phyloP scores from a whole-genome alignment of 2,888 invertebrate genomes.

The Strigamia maritima region DNA sequence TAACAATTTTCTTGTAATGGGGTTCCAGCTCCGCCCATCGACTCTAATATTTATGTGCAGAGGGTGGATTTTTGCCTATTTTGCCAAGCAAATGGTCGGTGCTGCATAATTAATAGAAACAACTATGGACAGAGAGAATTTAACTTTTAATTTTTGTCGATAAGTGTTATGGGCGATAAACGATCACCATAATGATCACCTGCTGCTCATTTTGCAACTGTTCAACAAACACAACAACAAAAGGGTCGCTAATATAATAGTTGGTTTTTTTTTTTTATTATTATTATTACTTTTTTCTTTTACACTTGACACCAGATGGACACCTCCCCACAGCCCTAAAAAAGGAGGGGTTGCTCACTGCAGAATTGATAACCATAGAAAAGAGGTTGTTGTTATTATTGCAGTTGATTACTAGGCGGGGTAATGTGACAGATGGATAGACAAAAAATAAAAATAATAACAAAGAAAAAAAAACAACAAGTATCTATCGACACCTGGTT shows the following conservation, averaged over 20 bases:
- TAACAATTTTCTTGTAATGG: constrained; percentile 21
- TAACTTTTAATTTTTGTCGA: constrained; percentile 34
- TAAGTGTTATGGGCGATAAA: constrained; percentile 32
- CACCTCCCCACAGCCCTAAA: background rate
- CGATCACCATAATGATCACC: constrained; percentile 31
- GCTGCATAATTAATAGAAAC: background rate
- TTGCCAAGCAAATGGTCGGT: constrained; percentile 17
- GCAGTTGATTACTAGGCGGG: constrained; percentile 25
- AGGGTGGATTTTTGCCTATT: constrained; percentile 28
- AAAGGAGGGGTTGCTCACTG: background rate
- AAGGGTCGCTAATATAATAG: constrained; percentile 1
- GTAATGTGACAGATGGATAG: constrained; percentile 6
- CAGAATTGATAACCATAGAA: constrained; percentile 16
- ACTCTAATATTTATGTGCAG: constrained; percentile 8
- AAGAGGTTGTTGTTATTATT: background rate
- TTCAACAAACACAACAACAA: background rate
- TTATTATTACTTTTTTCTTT: background rate
- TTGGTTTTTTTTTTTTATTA: background rate
- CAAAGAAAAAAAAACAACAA: background rate
- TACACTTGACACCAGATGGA: constrained; percentile 28
- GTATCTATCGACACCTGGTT: background rate
- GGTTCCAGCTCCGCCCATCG: constrained; percentile 14
- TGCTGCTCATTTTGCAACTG: constrained; percentile 13
- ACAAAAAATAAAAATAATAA: background rate
- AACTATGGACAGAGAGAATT: background rate